Evolutionary conservation across 2,113 vertebrate species (phyloP).

Genomic region (Elephantulus edwardii): DNA sequence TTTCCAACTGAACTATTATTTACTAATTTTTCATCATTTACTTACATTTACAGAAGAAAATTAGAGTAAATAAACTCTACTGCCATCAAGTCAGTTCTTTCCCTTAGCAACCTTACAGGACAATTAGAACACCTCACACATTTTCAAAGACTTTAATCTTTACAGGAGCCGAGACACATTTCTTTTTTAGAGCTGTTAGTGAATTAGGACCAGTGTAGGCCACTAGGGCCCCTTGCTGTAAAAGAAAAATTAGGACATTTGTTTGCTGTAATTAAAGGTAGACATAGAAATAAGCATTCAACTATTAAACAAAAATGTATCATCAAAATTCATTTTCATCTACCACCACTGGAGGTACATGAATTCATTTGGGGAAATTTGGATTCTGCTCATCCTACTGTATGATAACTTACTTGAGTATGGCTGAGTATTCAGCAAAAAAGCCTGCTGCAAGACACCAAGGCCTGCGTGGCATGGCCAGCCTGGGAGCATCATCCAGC

Average conservation of each 20-base stretch:
- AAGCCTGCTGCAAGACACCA: too few species aligned
- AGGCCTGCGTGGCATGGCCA: too few species aligned
- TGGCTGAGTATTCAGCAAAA: not conserved
- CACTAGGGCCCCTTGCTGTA: not conserved
- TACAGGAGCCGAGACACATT: not conserved
- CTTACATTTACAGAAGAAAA: slow-evolving; percentile 19
- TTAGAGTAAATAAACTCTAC: not conserved
- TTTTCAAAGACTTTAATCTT: not conserved
- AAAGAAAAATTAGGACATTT: not conserved
- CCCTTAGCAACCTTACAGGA: not conserved
- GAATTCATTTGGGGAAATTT: not conserved
- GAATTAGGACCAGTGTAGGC: not conserved
- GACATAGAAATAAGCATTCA: not conserved
- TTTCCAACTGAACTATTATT: not conserved
- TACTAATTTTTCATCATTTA: not conserved
- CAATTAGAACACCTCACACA: not conserved
- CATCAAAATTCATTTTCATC: slow-evolving; percentile 18
- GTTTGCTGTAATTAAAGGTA: not conserved
- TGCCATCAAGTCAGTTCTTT: not conserved
- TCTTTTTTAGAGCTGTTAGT: not conserved
- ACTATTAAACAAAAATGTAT: not conserved
- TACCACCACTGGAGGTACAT: not conserved
- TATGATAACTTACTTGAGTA: not conserved
- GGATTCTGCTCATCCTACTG: not conserved
- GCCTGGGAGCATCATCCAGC: too few species aligned